Base-by-base conservation (phyloP, 2,888 invertebrate genomes). In the Amitus sp. region DNA sequence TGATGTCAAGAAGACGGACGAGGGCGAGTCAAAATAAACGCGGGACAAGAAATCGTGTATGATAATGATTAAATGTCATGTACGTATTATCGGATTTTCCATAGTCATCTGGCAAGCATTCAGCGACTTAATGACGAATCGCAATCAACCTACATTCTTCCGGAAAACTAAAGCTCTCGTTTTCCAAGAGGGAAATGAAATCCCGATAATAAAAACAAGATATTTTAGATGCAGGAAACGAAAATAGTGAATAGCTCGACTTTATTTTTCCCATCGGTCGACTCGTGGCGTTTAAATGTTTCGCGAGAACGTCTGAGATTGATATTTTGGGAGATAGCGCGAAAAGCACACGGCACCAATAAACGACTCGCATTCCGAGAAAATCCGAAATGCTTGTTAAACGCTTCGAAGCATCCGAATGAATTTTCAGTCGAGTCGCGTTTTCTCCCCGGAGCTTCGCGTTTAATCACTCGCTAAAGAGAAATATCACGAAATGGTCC, bases 241-340 rank as follows among this genome's bases (percentile, higher is more conserved):
- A 42, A 42, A 42, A 42, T 18, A 18, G 10, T 20, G 15, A 20
- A 42, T 42, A 20, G 20, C n/a, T n/a, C 42, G 12, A n/a, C 10
- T 13, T 10, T 20, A 13, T 18, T 42, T 20, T 42, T 42, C 2
- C 19, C 15, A 42, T 42, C 12, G 6, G 12, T 20, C 9, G 19
- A 4, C 42, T 20, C 10, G 15, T 20, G 15, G 10, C 19, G 12
- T 42, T 42, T 20, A 10, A n/a, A 12, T 3, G 73, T 72, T 71
- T 75, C 72, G 72, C 66, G 69, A 67, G 70, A 69, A 68, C 51
- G 72, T 66, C 63, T 64, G 72, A 76, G 77, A 75, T 79, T 78
- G 75, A 79, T 80, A 80, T 80, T 80, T 80, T 77, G 69, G 78
- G 78, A 77, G 74, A 71, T 71, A 72, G 73, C 70, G 73, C 76